A percentile compares a stretch with the other conserved stretches of the same genome.
Conservation (phyloP, 2,113 vertebrate genomes). For the Bos indicus region DNA sequence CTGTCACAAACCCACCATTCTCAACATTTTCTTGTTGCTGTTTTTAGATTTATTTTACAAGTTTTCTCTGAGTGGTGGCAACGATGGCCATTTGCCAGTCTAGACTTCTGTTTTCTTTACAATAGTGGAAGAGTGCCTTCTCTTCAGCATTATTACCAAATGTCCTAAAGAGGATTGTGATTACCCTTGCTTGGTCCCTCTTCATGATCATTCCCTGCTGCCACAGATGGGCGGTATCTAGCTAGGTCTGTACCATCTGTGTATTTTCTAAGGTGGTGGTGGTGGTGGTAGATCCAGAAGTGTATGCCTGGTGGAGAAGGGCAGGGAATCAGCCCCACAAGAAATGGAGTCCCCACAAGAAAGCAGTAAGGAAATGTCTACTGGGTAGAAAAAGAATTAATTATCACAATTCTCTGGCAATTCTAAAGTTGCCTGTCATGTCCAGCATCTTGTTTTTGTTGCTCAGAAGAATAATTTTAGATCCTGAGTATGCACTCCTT, state of each 20-base stretch:
- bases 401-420: neutral
- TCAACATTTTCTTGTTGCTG: neutral
- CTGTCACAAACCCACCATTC: neutral
- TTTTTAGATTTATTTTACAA: neutral
- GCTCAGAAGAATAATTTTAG: constrained; percentile 12
- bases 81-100: neutral
- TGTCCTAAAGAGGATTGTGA: neutral
- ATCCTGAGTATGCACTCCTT: neutral
- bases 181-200: neutral
- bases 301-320: neutral
- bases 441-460: neutral
- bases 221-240: neutral
- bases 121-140: neutral
- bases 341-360: neutral
- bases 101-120: neutral
- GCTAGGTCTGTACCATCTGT: neutral
- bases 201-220: neutral
- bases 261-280: neutral
- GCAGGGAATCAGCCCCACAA: neutral
- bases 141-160: neutral
- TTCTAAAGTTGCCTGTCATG: neutral
- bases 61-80: neutral
- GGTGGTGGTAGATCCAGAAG: neutral
- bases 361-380: neutral
- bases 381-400: neutral